These are phyloP conservation scores for Nowickia ferox DNA, from an alignment of 2,888 invertebrate genomes.

Conservation along the genomic window DNA sequence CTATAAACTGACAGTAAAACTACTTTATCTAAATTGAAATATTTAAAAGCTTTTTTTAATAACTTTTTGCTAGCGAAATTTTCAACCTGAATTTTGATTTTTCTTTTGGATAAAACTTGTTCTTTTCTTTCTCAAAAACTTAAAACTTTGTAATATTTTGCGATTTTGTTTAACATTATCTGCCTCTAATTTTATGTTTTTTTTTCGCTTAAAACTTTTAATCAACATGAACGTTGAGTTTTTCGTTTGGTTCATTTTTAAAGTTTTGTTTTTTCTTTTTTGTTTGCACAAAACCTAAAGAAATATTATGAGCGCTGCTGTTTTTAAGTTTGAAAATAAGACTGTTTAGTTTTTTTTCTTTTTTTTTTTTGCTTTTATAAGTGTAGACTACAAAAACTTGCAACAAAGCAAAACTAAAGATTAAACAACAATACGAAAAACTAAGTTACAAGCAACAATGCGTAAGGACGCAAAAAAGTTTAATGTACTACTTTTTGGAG, in stretches of 20 bases:
- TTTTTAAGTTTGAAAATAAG: conserved; percentile 55
- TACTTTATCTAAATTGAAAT: no score
- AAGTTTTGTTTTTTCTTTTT: conserved; percentile 39
- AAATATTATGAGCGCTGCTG: conserved; percentile 44
- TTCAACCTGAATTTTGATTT: not conserved
- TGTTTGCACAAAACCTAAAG: conserved; percentile 11
- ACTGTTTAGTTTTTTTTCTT: conserved; percentile 40
- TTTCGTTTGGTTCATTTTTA: conserved; percentile 29
- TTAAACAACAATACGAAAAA: not conserved
- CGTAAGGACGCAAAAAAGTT: conserved; percentile 10
- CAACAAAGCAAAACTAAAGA: conserved; percentile 3
- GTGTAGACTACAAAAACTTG: conserved; percentile 43
- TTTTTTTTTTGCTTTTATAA: not conserved
- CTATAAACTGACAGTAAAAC: no score
- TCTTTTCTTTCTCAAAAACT: not conserved
- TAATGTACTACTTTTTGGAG: conserved; percentile 17
- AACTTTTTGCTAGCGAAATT: not conserved
- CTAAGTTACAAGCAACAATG: not conserved
- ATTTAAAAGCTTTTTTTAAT: not conserved
- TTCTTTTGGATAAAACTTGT: not conserved
- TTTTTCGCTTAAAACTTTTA: conserved; percentile 55
- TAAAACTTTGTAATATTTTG: conserved; percentile 20
- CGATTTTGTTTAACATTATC: conserved; percentile 21
- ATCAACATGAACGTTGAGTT: conserved; percentile 60
- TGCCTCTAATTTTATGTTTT: not conserved